A percentile compares a stretch with the other conserved stretches of the same genome.
phyloP scores from a whole-genome alignment of 2,888 invertebrate species.

The Himalopsyche tibetana region DNA sequence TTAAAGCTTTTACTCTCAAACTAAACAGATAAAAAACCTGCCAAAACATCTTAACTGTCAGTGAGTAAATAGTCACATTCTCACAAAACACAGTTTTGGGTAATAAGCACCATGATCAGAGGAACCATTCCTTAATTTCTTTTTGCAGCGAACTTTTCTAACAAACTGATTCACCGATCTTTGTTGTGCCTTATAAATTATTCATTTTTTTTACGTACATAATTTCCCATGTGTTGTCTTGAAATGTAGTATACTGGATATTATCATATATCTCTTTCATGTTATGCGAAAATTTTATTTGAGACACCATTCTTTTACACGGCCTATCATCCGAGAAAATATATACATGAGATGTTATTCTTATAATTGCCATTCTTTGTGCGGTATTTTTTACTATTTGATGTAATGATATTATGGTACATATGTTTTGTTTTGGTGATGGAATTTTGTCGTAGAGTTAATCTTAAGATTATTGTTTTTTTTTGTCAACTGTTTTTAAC shows the following conservation, averaged over 20 bases:
- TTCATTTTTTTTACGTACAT: constrained; percentile 37
- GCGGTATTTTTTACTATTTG: background rate
- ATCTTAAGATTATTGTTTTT: too few relatives aligned
- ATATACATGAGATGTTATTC: constrained; percentile 8
- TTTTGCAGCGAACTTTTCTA: background rate
- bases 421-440: too few relatives aligned
- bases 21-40: background rate
- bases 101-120: constrained; percentile 1
- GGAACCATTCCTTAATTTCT: background rate
- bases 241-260: background rate
- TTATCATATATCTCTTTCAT: constrained; percentile 36
- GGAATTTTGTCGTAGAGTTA: too few relatives aligned
- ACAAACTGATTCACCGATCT: background rate
- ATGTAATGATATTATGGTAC: too few relatives aligned
- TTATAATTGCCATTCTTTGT: constrained; percentile 2
- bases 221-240: constrained; percentile 25
- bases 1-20: too few relatives aligned
- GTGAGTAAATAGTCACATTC: background rate
- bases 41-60: background rate
- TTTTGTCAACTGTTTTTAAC: too few relatives aligned
- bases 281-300: background rate
- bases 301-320: constrained; percentile 7
- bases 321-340: constrained; percentile 9
- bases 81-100: background rate
- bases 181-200: constrained; percentile 37